A percentile compares a stretch with the other conserved stretches of the same genome.
Evolutionary conservation across 2,113 vertebrate species (phyloP).

Genomic region (Strix aluco): DNA sequence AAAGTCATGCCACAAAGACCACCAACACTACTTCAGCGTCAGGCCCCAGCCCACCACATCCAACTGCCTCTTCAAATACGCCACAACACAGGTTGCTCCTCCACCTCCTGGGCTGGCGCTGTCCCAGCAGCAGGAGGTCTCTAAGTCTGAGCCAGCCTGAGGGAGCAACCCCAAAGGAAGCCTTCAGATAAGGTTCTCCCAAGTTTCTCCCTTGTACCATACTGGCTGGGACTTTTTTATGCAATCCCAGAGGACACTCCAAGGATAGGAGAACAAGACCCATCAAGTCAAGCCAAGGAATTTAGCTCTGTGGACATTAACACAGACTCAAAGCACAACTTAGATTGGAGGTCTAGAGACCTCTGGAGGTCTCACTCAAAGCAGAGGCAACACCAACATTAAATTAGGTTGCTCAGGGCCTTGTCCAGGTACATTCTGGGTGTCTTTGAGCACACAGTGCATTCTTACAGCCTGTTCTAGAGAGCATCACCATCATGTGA

Average conservation of each 20-base stretch:
- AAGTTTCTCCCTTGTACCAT: not conserved
- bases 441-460: not conserved
- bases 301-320: not conserved
- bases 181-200: not conserved
- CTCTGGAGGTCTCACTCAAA: not conserved
- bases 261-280: not conserved
- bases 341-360: not conserved
- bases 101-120: not conserved
- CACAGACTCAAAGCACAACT: not conserved
- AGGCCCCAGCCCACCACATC: not conserved
- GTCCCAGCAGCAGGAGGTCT: not conserved
- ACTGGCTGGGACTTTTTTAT: not conserved
- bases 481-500: not conserved
- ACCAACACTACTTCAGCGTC: not conserved
- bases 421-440: accelerated
- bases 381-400: not conserved
- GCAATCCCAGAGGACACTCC: not conserved
- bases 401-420: not conserved
- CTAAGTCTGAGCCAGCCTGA: not conserved
- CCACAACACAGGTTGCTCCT: not conserved
- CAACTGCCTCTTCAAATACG: not conserved
- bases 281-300: not conserved
- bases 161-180: not conserved
- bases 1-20: not conserved
- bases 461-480: not conserved